Conservation (phyloP, 2,888 invertebrate genomes). For the Zygothrica quintamaculata region DNA sequence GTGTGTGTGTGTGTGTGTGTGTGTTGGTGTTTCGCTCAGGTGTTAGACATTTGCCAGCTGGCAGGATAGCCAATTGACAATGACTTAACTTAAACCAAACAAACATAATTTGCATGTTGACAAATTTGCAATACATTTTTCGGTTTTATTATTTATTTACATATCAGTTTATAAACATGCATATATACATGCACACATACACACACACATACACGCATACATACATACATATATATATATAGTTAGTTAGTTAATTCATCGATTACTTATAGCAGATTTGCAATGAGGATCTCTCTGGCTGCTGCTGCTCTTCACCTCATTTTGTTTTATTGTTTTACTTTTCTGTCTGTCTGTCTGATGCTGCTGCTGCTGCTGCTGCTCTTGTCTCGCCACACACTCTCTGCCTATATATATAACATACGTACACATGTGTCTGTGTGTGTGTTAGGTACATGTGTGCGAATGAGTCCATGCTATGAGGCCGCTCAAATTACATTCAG, state of each 20-base stretch:
- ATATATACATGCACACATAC: slow-evolving; percentile 18
- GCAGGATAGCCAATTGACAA: slow-evolving; percentile 52
- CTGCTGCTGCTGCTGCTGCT: too few relatives aligned
- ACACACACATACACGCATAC: slow-evolving; percentile 34
- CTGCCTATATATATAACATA: slow-evolving; percentile 3
- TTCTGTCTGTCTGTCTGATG: slow-evolving; percentile 7
- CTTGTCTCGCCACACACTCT: too few relatives aligned
- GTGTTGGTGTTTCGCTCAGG: slow-evolving; percentile 22
- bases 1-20: slow-evolving; percentile 24
- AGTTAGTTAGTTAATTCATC: too few relatives aligned
- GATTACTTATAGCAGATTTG: slow-evolving; percentile 40
- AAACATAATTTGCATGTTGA: slow-evolving; percentile 19
- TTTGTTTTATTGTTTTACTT: slow-evolving; percentile 11
- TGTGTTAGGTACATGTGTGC: slow-evolving; percentile 50
- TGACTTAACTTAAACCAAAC: slow-evolving; percentile 53
- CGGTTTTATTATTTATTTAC: slow-evolving; percentile 38
- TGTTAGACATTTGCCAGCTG: slow-evolving; percentile 54
- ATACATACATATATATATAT: neutral
- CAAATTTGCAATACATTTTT: slow-evolving; percentile 23
- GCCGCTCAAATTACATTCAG: slow-evolving; percentile 85
- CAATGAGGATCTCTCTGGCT: slow-evolving; percentile 35
- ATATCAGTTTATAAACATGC: too few relatives aligned
- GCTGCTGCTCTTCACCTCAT: slow-evolving; percentile 42
- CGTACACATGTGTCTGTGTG: slow-evolving; percentile 5
- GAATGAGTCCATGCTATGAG: slow-evolving; percentile 78